Percentiles rank a stretch among this genome's conserved stretches.
phyloP scores from a whole-genome alignment of 2,888 invertebrate genomes.

The Rotaria sp. region DNA sequence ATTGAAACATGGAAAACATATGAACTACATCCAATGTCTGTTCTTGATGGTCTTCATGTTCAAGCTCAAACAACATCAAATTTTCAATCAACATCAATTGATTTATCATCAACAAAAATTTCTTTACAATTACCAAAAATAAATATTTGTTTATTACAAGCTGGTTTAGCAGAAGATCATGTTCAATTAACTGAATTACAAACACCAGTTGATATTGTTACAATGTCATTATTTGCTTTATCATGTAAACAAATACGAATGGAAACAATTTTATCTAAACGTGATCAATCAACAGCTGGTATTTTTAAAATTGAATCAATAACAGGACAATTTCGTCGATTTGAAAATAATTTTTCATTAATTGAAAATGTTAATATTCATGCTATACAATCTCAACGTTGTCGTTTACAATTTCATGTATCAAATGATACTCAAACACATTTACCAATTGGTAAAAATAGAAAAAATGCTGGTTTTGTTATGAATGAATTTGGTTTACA shows the following conservation, averaged over 20 bases:
- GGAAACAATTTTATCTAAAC: slow-evolving; percentile 11
- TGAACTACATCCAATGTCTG: background rate
- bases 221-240: slow-evolving; percentile 14
- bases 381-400: slow-evolving; percentile 14
- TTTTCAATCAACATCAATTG: background rate
- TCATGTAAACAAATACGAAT: slow-evolving; percentile 6
- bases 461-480: background rate
- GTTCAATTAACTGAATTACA: background rate
- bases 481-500: slow-evolving; percentile 26
- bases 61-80: background rate
- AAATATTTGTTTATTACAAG: slow-evolving; percentile 11
- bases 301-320: background rate
- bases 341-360: slow-evolving; percentile 2
- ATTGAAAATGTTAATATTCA: background rate
- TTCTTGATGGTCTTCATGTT: slow-evolving; percentile 6
- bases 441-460: background rate
- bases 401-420: background rate
- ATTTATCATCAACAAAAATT: background rate
- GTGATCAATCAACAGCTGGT: background rate
- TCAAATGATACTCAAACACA: background rate
- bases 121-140: background rate
- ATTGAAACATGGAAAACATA: background rate
- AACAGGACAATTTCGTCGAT: slow-evolving; percentile 25
- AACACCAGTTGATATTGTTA: background rate
- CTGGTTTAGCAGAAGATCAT: slow-evolving; percentile 3